These are phyloP conservation scores for Goniozus legneri DNA, from an alignment of 1,140 invertebrate genomes.

Conservation along the genomic window DNA sequence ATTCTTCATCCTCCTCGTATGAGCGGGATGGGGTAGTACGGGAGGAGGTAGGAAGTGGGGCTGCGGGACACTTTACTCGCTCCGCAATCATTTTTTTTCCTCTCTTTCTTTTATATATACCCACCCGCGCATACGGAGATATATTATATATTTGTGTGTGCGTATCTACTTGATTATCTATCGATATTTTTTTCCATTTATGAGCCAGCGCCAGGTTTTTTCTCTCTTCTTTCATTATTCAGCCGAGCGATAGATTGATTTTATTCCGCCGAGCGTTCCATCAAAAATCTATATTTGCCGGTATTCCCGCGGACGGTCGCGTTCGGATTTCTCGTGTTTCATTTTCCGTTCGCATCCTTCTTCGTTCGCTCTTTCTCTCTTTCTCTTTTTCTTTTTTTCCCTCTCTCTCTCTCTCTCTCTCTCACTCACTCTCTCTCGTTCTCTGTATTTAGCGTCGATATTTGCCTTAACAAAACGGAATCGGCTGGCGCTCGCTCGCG, in stretches of 20 bases:
- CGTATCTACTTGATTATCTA: too few species aligned
- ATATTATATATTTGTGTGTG: too few species aligned
- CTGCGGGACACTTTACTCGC: too few species aligned
- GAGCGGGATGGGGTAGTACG: constrained; percentile 1
- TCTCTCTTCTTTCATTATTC: too few species aligned
- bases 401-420: not conserved
- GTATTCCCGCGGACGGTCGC: not conserved
- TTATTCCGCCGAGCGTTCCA: too few species aligned
- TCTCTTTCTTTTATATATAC: too few species aligned
- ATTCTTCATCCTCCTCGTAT: constrained; percentile 10
- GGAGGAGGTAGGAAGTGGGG: constrained; percentile 5
- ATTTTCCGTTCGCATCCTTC: constrained; percentile 17
- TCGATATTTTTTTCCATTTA: too few species aligned
- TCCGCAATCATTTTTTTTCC: too few species aligned
- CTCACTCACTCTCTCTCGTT: constrained; percentile 11
- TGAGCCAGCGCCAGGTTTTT: too few species aligned
- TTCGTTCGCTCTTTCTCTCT: constrained; percentile 6
- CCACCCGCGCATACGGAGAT: too few species aligned
- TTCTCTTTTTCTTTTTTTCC: constrained; percentile 1
- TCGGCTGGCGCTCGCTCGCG: constrained; percentile 39
- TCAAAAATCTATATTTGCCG: too few species aligned
- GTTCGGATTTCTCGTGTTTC: constrained; percentile 1
- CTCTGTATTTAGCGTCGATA: constrained; percentile 36
- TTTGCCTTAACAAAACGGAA: constrained; percentile 47
- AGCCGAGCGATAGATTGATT: too few species aligned